These are phyloP conservation scores for Tuberolachnus salignus DNA, from an alignment of 2,888 invertebrate genomes.

Conservation along the genomic window DNA sequence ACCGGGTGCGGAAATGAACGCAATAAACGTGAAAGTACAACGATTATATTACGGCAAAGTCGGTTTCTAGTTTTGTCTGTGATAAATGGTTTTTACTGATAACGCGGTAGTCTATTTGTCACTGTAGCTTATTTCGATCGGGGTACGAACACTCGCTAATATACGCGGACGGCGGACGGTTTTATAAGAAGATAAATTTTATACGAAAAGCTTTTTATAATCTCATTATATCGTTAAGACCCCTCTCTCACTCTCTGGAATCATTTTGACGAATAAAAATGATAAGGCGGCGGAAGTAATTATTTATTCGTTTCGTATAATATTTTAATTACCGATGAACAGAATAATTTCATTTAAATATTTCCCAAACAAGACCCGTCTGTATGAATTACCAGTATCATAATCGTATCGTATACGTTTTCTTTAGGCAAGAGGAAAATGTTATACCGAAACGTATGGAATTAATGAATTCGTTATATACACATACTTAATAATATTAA, in stretches of 20 bases:
- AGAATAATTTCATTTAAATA: no score
- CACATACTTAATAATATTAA: no score
- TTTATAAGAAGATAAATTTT: background rate
- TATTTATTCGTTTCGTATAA: background rate
- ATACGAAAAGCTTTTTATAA: background rate
- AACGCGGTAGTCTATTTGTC: background rate
- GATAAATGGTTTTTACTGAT: slow-evolving; percentile 12
- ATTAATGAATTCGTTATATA: no score
- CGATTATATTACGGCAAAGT: no score
- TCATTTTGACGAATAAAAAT: background rate
- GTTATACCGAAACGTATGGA: no score
- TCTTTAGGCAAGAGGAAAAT: no score
- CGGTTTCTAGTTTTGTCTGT: background rate
- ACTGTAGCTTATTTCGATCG: background rate
- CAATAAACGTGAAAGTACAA: no score
- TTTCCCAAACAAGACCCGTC: no score
- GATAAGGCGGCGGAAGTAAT: background rate
- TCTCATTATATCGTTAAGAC: background rate
- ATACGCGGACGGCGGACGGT: background rate
- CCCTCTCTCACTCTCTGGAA: background rate
- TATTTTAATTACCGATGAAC: no score
- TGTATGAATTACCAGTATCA: no score
- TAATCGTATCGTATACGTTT: no score
- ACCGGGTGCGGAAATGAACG: no score
- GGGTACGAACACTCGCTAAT: background rate